Evolutionary conservation across 2,888 invertebrate species (phyloP).

Genomic region (Nomada flava): DNA sequence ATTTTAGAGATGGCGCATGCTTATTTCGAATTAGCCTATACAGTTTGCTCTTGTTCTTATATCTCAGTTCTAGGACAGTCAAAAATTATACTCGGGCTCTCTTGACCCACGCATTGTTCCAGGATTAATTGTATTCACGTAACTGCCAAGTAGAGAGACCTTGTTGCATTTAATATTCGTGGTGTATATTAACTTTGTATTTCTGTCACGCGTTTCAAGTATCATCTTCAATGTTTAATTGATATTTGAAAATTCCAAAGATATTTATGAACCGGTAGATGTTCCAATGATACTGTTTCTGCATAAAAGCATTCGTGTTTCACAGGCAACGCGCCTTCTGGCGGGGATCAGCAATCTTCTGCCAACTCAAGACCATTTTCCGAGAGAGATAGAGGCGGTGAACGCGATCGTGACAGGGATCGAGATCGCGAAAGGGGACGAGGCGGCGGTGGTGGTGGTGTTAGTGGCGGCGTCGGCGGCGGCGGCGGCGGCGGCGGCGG

Average conservation of each 20-base stretch:
- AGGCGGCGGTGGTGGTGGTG: conserved; percentile 71
- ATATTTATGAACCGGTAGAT: conserved; percentile 39
- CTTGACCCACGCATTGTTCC: no score
- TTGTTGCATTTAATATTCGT: no score
- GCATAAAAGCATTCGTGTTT: conserved; percentile 4
- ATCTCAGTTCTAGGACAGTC: no score
- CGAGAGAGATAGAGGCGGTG: conserved; percentile 83
- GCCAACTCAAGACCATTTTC: conserved; percentile 79
- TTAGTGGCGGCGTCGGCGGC: no score
- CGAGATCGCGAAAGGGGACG: conserved; percentile 72
- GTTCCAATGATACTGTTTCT: not conserved
- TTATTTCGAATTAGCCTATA: no score
- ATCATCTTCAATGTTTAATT: not conserved
- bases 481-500: no score
- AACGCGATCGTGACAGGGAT: conserved; percentile 80
- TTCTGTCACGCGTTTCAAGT: not conserved
- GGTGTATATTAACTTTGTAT: not conserved
- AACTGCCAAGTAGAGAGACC: no score
- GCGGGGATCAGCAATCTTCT: conserved; percentile 74
- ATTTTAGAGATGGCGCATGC: no score
- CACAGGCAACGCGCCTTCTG: conserved; percentile 74
- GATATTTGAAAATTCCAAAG: conserved; percentile 28
- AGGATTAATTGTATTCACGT: no score
- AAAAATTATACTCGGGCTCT: no score
- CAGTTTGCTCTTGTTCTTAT: no score